Base-by-base conservation (phyloP, 2,888 invertebrate genomes). In the Drosophila testacea region DNA sequence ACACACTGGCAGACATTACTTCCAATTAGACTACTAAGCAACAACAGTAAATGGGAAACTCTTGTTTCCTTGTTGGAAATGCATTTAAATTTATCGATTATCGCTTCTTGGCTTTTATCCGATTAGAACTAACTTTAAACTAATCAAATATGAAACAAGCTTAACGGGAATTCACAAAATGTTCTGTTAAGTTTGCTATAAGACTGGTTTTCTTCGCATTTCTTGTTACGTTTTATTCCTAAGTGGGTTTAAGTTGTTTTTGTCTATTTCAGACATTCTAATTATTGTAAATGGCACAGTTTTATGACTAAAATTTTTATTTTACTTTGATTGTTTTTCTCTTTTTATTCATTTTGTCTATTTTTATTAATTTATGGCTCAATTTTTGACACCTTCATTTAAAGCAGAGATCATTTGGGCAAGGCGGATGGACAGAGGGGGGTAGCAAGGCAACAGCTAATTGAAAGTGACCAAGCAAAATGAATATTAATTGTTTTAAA, bases 401-500 rank as follows among this genome's bases (percentile, higher is more conserved):
- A 61, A 48, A 27, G 28, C 13, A 56, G 9, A 42, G 11, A 44
- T 4, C 7, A 39, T 39, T 30, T 22, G 28, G 50, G 10, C 9
- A 42, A 11, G 4, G 16, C 9, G 7, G 6, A 46, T 28, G 16
- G 32, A 6, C 10, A 13, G 44, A 22, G 22, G 2, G 4, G 4
- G 6, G 4, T 6, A 41, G 6, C 54, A 27, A 22, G 48, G 51
- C 36, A 54, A 57, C 50, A 73, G 57, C 77, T 85, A 85, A 83
- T 85, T 83, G 86, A 83, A 79, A 71, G 63, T 70, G 66, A 59
- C 63, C 39, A 67, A 69, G 57, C 77, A 84, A 83, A 81, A 83
- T 77, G 75, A 87, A 84, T 81, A 90, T 85, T 88, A 88, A 89
- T 90, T 89, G 89, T 85, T 83, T 86, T 87, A 82, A 90, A 85